These are phyloP conservation scores for Agrypnus murinus DNA, from an alignment of 2,888 invertebrate genomes.

Conservation along the genomic window DNA sequence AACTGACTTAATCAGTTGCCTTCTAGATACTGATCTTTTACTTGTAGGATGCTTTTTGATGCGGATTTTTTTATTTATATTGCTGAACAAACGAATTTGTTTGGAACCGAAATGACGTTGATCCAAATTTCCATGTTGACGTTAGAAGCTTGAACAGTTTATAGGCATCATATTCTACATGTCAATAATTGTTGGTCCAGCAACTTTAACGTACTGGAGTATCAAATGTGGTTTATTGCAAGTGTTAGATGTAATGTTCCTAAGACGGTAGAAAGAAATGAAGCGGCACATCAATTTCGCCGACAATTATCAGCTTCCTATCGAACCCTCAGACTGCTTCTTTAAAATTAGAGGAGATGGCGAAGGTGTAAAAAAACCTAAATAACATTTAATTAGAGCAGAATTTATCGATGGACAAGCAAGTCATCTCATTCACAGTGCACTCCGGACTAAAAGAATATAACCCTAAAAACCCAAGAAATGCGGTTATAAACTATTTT, in stretches of 20 bases:
- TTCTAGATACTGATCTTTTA: too few species aligned
- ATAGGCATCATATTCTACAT: neutral
- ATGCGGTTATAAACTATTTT: conserved; percentile 1
- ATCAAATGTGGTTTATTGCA: neutral
- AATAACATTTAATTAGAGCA: neutral
- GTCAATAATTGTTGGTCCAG: neutral
- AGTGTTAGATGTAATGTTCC: neutral
- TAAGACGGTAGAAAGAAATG: conserved; percentile 8
- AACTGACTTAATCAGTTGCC: too few species aligned
- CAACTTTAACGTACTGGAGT: neutral
- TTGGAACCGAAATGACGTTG: too few species aligned
- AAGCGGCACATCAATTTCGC: neutral
- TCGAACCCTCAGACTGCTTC: neutral
- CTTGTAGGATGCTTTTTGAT: neutral
- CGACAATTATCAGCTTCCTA: neutral
- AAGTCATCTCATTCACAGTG: conserved; percentile 2
- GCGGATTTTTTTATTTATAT: neutral
- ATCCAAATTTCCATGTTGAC: neutral
- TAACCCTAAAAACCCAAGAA: too few species aligned
- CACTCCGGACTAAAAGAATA: neutral
- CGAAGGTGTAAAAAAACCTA: conserved; percentile 2
- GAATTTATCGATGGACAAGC: neutral
- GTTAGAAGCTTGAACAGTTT: neutral
- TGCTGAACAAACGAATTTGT: conserved; percentile 2
- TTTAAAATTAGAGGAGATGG: conserved; percentile 4